Conservation (phyloP, 2,797 vertebrate genomes). For the Sebastes goodei region DNA sequence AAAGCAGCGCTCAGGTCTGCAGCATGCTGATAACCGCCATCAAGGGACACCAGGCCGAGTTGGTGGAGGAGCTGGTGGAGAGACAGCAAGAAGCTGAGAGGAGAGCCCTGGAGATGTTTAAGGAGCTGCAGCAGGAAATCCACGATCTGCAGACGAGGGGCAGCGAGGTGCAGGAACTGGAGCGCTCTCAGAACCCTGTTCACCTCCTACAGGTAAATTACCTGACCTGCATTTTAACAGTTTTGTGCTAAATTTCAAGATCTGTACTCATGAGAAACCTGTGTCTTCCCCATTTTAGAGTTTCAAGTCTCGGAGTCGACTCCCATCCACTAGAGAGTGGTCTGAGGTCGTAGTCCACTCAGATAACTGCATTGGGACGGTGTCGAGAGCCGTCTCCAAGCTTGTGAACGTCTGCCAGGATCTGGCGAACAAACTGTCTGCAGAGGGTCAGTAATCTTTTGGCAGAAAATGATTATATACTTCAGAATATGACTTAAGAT, state of each 20-base stretch:
- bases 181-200: constrained; percentile 20
- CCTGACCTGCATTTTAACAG: too few species aligned
- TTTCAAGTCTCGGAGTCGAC: constrained; percentile 22
- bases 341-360: constrained; percentile 44
- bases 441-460: constrained; percentile 47
- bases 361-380: constrained; percentile 1
- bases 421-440: constrained; percentile 21
- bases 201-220: constrained; percentile 63
- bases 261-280: background rate
- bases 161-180: constrained; percentile 50
- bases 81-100: constrained; percentile 27
- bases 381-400: constrained; percentile 40
- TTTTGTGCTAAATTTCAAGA: background rate
- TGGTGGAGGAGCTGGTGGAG: constrained; percentile 33
- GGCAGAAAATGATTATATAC: background rate
- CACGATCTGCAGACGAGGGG: constrained; percentile 23
- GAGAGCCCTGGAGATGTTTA: constrained; percentile 15
- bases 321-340: constrained; percentile 55
- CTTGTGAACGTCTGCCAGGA: constrained; percentile 48
- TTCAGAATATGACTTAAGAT: background rate
- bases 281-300: constrained; percentile 36
- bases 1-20: constrained; percentile 33
- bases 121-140: constrained; percentile 55
- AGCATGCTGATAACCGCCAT: constrained; percentile 23
- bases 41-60: constrained; percentile 2